These are phyloP conservation scores for Champsocephalus esox DNA, from an alignment of 2,797 vertebrate species.

Conservation along the genomic window DNA sequence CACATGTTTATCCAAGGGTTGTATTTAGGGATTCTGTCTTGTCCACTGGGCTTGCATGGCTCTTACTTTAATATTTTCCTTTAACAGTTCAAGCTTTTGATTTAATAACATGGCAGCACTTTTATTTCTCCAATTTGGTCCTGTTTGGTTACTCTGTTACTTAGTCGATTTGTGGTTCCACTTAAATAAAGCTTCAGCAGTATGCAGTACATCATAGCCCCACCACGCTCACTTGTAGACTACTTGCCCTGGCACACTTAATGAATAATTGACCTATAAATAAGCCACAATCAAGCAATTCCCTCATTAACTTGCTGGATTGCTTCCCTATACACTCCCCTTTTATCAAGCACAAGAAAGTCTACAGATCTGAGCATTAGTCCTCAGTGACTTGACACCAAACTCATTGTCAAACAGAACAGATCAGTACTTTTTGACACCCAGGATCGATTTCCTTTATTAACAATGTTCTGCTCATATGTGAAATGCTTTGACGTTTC, in stretches of 20 bases:
- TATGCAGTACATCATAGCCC: constrained; percentile 12
- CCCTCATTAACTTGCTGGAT: neutral
- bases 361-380: neutral
- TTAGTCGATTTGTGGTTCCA: constrained; percentile 22
- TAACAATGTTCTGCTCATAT: constrained; percentile 40
- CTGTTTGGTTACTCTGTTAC: neutral
- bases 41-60: constrained; percentile 22
- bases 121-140: constrained; percentile 15
- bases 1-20: constrained; percentile 25
- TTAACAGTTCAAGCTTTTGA: too few relatives aligned
- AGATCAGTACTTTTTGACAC: constrained; percentile 26
- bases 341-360: neutral
- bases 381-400: neutral
- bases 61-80: constrained; percentile 19
- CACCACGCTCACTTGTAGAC: neutral
- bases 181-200: constrained; percentile 2
- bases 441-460: constrained; percentile 47
- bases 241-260: neutral
- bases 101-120: constrained; percentile 6
- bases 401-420: neutral
- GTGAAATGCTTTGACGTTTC: constrained; percentile 57
- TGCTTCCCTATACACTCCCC: neutral
- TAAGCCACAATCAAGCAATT: neutral
- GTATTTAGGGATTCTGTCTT: constrained; percentile 33
- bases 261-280: constrained; percentile 18